A percentile compares a stretch with the other conserved stretches of the same genome.
Conservation (phyloP, 2,797 vertebrate species). For the Aeoliscus strigatus region DNA sequence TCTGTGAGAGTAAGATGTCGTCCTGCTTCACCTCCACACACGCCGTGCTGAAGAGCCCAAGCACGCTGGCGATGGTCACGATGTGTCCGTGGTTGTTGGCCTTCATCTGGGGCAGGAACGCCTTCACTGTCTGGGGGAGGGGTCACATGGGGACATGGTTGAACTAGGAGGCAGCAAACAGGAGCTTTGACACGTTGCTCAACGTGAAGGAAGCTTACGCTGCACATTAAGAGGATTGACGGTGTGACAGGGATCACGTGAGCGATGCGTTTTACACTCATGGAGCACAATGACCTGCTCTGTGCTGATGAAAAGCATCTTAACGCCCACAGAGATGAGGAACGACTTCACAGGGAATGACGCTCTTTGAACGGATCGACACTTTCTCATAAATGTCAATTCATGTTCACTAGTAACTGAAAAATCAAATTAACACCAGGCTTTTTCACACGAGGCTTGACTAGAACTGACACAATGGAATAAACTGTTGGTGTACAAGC, state of each 20-base stretch:
- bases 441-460: not conserved
- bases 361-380: too few relatives aligned
- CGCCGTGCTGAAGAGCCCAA: conserved; percentile 64
- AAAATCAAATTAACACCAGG: too few relatives aligned
- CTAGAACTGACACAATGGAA: too few relatives aligned
- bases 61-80: conserved; percentile 62
- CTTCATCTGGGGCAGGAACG: conserved; percentile 68
- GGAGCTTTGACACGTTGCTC: conserved; percentile 26
- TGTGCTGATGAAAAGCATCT: conserved; percentile 15
- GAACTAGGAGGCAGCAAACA: conserved; percentile 4
- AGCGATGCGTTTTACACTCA: conserved; percentile 21
- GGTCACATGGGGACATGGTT: conserved; percentile 7
- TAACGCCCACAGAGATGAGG: too few relatives aligned
- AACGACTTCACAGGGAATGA: too few relatives aligned
- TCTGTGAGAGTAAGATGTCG: too few relatives aligned
- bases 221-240: conserved; percentile 54
- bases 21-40: conserved; percentile 60
- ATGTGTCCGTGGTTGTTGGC: conserved; percentile 56
- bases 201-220: conserved; percentile 26
- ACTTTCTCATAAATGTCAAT: too few relatives aligned
- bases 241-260: conserved; percentile 32
- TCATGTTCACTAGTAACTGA: too few relatives aligned
- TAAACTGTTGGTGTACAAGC: too few relatives aligned
- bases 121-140: conserved; percentile 59
- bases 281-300: conserved; percentile 31